Percentiles rank a stretch among this genome's conserved stretches.
These are phyloP conservation scores for Bovichtus variegatus DNA, from an alignment of 2,797 vertebrate species.

Conservation along the genomic window DNA sequence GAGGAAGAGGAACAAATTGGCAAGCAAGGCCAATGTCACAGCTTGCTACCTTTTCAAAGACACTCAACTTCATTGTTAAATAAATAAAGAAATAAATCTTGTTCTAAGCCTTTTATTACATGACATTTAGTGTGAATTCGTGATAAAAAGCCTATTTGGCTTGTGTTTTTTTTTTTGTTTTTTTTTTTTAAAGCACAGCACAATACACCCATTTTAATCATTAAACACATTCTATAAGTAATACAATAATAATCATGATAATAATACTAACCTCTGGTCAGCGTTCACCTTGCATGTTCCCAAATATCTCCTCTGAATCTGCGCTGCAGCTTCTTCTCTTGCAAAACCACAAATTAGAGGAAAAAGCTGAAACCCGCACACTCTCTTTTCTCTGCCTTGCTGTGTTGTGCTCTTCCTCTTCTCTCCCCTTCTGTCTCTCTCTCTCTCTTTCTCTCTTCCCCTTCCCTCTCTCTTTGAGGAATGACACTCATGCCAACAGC, in stretches of 20 bases:
- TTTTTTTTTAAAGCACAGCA: not conserved
- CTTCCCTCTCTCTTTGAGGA: slow-evolving; percentile 95
- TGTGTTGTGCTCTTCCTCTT: slow-evolving; percentile 37
- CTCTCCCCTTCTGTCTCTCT: slow-evolving; percentile 80
- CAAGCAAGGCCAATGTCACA: slow-evolving; percentile 64
- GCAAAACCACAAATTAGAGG: slow-evolving; percentile 47
- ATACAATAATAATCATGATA: not conserved
- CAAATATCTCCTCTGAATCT: slow-evolving; percentile 58
- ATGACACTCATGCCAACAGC: slow-evolving; percentile 99
- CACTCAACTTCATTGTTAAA: slow-evolving; percentile 49
- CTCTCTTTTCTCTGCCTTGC: slow-evolving; percentile 81
- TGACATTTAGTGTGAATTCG: not conserved
- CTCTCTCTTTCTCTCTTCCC: slow-evolving; percentile 83
- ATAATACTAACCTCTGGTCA: slow-evolving; percentile 83
- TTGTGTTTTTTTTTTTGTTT: not conserved
- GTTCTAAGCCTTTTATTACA: not conserved
- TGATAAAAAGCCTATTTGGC: not conserved
- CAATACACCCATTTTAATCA: not conserved
- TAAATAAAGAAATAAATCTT: too few relatives aligned
- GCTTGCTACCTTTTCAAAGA: slow-evolving; percentile 43
- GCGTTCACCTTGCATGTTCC: slow-evolving; percentile 91
- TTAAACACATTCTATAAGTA: not conserved
- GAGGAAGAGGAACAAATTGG: slow-evolving; percentile 56
- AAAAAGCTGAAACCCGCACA: slow-evolving; percentile 49
- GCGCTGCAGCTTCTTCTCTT: slow-evolving; percentile 61